Conservation (phyloP, 2,113 vertebrate species). For the Pyxicephalus adspersus region DNA sequence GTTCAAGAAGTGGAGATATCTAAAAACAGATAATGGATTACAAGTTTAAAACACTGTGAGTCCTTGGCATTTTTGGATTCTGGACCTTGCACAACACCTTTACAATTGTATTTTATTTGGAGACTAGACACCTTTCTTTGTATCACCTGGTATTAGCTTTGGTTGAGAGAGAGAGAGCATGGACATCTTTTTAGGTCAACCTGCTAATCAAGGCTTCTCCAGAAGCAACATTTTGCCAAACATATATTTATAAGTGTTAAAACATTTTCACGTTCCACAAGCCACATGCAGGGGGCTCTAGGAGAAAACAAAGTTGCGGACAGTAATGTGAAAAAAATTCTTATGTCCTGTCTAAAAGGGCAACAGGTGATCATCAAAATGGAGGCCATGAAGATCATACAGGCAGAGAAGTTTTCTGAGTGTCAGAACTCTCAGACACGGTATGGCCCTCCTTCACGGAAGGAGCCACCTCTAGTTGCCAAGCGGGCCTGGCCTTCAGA, state of each 20-base stretch:
- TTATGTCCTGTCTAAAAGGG: conserved; percentile 97
- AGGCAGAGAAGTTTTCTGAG: conserved; percentile 93
- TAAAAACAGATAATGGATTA: no score
- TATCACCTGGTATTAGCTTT: neutral
- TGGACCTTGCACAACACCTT: neutral
- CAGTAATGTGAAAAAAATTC: conserved; percentile 74
- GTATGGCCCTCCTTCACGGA: conserved; percentile 77
- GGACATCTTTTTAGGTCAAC: neutral
- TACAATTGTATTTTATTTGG: neutral
- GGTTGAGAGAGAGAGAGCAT: neutral
- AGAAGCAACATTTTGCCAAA: conserved; percentile 58
- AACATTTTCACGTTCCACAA: conserved; percentile 55
- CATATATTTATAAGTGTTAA: conserved; percentile 59
- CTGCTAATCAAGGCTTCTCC: conserved; percentile 53
- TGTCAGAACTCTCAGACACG: conserved; percentile 69
- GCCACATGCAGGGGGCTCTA: conserved; percentile 75
- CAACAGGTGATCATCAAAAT: conserved; percentile 96
- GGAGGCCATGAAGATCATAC: conserved; percentile 98
- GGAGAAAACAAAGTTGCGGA: conserved; percentile 68
- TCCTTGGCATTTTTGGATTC: neutral
- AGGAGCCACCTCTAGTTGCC: conserved; percentile 79
- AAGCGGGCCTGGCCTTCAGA: conserved; percentile 86
- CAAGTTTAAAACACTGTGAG: neutral
- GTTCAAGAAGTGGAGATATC: neutral
- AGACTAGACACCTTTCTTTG: neutral